Evolutionary conservation across 2,888 invertebrate species (phyloP), one percentile per base, ranked within the genome.

Genomic region (Campoplex capitator): DNA sequence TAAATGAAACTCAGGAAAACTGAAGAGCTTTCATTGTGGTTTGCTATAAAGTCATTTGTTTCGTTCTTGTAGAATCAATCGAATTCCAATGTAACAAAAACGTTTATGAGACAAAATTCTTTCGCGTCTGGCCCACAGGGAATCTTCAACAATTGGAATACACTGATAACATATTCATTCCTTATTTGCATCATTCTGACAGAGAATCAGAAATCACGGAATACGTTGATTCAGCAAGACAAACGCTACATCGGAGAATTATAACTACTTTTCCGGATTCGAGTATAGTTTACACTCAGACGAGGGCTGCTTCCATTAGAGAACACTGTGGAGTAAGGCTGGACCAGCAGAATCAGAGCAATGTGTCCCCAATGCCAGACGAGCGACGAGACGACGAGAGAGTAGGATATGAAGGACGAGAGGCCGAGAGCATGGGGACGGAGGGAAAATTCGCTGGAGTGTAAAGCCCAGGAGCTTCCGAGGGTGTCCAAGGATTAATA

Each of bases 401-500:
- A 62, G 82, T 75, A 87, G 77, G 38, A 85, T 77, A 51, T 51
- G 67, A 77, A 62, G 62, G 62, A 75, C 65, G 87, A 73, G 65
- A 68, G 54, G 48, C 68, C 58, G 65, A 56, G 71, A 23, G 23
- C 23, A 75, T 32, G 38, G 74, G 76, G 78, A 68, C 71, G 75
- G 51, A 83, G 85, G 84, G 56, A 85, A 86, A 88, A 85, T 85
- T 79, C 85, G 83, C 76, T 79, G 83, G 88, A 88, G 89, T 88
- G 89, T 89, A 88, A 89, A 90, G 88, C 88, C 89, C 87, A 87
- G 88, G 86, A 89, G 89, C 89, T 90, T 89, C 88, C 89, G 85
- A 89, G 90, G 91, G 90, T 90, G 89, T 90, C 90, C 89, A 86
- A 89, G 91, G 92, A 92, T 92, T 93, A 92, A 92, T 92, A 92